Conservation (phyloP, 2,888 invertebrate species). For the Drosophila eohydei region DNA sequence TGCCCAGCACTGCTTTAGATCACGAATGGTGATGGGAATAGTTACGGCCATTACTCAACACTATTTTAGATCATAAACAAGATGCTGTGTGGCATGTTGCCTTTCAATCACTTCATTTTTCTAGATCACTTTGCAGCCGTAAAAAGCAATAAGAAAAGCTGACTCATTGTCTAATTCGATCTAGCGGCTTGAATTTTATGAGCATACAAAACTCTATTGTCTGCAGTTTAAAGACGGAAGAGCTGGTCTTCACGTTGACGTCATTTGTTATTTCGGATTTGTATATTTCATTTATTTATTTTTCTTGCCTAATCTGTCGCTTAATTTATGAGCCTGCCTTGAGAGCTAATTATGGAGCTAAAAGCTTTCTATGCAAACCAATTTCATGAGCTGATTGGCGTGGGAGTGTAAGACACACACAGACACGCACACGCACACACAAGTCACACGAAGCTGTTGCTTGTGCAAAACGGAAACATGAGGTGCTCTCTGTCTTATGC, state of each 20-base stretch:
- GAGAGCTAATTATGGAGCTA: slow-evolving; percentile 47
- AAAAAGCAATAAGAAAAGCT: background rate
- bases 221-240: slow-evolving; percentile 14
- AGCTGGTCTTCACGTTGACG: slow-evolving; percentile 44
- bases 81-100: background rate
- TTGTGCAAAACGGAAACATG: background rate
- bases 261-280: slow-evolving; percentile 48
- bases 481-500: background rate
- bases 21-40: background rate
- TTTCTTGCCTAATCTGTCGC: slow-evolving; percentile 53
- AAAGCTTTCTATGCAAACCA: slow-evolving; percentile 33
- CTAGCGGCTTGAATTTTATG: slow-evolving; percentile 11
- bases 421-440: background rate
- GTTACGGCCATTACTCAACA: background rate
- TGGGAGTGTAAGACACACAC: slow-evolving; percentile 30
- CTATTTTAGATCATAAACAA: background rate
- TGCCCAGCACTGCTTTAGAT: background rate
- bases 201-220: slow-evolving; percentile 38
- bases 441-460: slow-evolving; percentile 19
- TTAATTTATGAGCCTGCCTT: slow-evolving; percentile 54
- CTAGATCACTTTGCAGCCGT: background rate
- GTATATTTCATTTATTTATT: slow-evolving; percentile 14
- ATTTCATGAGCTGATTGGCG: slow-evolving; percentile 46
- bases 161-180: slow-evolving; percentile 3
- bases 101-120: background rate